Evolutionary conservation across 2,888 invertebrate species (phyloP), one percentile per base, ranked within the genome.

Genomic region (Sympetrum striolatum): DNA sequence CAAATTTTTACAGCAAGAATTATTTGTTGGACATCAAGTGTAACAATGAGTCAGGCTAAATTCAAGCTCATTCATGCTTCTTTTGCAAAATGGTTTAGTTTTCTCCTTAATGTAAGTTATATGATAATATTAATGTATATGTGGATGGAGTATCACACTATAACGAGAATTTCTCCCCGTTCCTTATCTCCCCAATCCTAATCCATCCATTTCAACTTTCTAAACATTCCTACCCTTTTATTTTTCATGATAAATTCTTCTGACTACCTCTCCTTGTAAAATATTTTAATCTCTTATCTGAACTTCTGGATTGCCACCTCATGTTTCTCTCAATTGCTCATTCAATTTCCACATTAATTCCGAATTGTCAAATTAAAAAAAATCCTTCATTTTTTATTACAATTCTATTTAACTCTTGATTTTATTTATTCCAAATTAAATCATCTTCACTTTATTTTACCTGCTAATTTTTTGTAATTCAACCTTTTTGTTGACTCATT

Each of bases 121-220:
- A 60, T 86, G 60, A 31, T 86, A 86, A 22, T 86, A 64, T 73
- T 31, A 15, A 86, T 86, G 35, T 86, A 37, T 86, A 37, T 86
- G 15, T 86, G 86, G 15, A 86, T 86, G 86, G 86, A 60, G 60
- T 86, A 60, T 86, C 86, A 86, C 53, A 53, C 60, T 64, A 86
- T 86, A 86, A 86, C 86, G 86, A 86, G 86, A 86, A 86, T 86
- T 86, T 64, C 37, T 64, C 86, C 60, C 60, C 86, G 3, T 5
- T 31, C 81, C 25, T 10, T 10, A 4, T 58, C 60, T 35, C 35
- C 35, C 58, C 35, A 31, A 31, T 31, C 73, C 73, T 73, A 25
- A n/a, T 37, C 80, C 39, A 53, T 48, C 44, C 10, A 31, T 80
- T 80, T 22, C 80, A 18, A 18, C 53, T 18, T 18, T 18, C 18